Base-by-base conservation (phyloP, 2,113 vertebrate species). In the Dendropsophus ebraccatus region DNA sequence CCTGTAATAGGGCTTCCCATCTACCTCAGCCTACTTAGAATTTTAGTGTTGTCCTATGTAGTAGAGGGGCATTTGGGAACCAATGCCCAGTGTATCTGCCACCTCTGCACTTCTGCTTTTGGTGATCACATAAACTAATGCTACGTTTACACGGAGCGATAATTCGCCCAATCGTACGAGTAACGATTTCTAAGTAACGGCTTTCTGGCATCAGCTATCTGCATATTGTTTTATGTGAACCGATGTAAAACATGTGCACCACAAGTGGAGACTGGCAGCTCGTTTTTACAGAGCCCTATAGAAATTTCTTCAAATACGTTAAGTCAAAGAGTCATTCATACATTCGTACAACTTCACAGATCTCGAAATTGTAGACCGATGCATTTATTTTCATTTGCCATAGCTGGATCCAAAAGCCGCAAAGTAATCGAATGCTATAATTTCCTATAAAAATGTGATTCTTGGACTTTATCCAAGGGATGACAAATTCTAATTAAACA, bases 291-390 rank as follows among this genome's bases (percentile, higher is more conserved):
- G 32, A 58, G 54, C 76, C 21, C 76, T n/a, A n/a, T 2, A 60
- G 30, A n/a, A 79, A 78, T 37, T 19, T 58, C 76, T 58, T 56
- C 76, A 35, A 23, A 50, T 9, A 75, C n/a, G n/a, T n/a, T n/a
- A 76, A 19, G n/a, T 79, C 54, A 79, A 79, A 79, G 77, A 79
- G 45, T 79, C 77, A 79, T 79, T 79, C 52, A 79, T 79, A 60
- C 54, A n/a, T 35, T 21, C 28, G 10, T 25, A 41, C 8, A 41
- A 8, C 23, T 35, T 60, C 56, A 32, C 14, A 60, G 28, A n/a
- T 58, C 52, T 49, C 4, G 4, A 35, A 37, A 79, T 58, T 30
- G 76, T 28, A 80, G 56, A 25, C 35, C 30, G 19, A 56, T 14
- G n/a, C 75, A 56, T 78, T 78, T 56, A 56, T 60, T 79, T 80